Evolutionary conservation across 2,797 vertebrate genomes (phyloP).

Genomic region (Macropus fuliginosus): DNA sequence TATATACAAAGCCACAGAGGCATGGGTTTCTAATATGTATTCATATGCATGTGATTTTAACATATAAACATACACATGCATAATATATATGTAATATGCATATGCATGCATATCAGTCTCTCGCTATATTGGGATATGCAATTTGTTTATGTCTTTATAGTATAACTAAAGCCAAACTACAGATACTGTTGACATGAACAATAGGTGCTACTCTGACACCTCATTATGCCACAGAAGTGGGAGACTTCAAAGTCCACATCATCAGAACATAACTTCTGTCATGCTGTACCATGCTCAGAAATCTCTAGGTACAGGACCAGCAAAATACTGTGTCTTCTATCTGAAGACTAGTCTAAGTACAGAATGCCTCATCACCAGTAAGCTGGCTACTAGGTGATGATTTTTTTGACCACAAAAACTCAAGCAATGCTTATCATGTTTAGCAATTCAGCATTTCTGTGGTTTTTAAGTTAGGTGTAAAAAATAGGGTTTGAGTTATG

Average conservation of each 20-base stretch:
- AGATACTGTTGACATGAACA: not conserved
- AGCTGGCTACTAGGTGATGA: not conserved
- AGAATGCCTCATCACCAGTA: not conserved
- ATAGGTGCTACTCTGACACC: not conserved
- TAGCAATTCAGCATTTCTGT: not conserved
- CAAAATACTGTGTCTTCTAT: not conserved
- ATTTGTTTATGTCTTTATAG: not conserved
- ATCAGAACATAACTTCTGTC: not conserved
- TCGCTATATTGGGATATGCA: not conserved
- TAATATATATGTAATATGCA: not conserved
- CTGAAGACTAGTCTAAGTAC: not conserved
- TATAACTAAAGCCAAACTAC: not conserved
- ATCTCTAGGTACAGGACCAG: not conserved
- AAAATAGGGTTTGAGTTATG: not conserved
- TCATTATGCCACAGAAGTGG: not conserved
- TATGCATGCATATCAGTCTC: not conserved
- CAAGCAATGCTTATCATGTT: not conserved
- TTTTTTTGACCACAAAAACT: not conserved
- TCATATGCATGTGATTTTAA: too few species aligned
- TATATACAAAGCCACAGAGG: not conserved
- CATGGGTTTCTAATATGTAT: not conserved
- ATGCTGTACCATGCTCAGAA: not conserved
- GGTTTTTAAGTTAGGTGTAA: not conserved
- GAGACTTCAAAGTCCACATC: not conserved
- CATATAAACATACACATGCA: too few species aligned